Evolutionary conservation across 2,888 invertebrate genomes (phyloP).

Genomic region (Gastracanthus pulcherrimus): DNA sequence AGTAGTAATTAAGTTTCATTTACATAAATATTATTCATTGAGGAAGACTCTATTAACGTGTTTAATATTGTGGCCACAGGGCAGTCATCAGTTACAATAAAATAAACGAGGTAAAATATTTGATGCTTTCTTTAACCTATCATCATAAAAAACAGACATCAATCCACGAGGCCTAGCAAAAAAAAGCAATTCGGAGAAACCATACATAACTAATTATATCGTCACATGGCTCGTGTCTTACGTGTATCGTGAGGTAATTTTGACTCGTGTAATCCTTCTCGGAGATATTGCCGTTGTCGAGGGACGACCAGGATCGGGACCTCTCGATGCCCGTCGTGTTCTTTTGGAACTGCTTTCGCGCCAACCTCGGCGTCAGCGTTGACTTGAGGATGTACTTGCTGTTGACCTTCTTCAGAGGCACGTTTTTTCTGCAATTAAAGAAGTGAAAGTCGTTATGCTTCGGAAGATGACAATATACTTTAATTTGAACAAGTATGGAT

Average conservation of each 20-base stretch:
- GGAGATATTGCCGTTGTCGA: slow-evolving; percentile 80
- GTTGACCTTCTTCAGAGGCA: slow-evolving; percentile 86
- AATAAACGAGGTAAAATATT: too few species aligned
- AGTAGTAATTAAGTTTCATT: too few species aligned
- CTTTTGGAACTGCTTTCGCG: slow-evolving; percentile 85
- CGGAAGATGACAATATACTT: not conserved
- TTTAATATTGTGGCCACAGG: too few species aligned
- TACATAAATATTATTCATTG: too few species aligned
- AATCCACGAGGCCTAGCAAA: not conserved
- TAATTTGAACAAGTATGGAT: not conserved
- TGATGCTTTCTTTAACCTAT: not conserved
- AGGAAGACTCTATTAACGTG: too few species aligned
- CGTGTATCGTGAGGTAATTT: slow-evolving; percentile 88
- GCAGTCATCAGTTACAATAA: too few species aligned
- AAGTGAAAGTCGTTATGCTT: not conserved
- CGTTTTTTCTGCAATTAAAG: slow-evolving; percentile 80
- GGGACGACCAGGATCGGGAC: slow-evolving; percentile 86
- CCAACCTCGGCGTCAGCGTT: slow-evolving; percentile 88
- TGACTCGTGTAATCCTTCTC: slow-evolving; percentile 82
- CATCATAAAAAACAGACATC: not conserved
- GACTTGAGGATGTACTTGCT: slow-evolving; percentile 92
- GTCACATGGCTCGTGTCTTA: slow-evolving; percentile 76
- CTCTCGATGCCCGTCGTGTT: slow-evolving; percentile 82
- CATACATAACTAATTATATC: too few species aligned
- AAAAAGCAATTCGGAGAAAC: not conserved